Base-by-base conservation (phyloP, 1,140 invertebrate species). In the Drosophila varians region DNA sequence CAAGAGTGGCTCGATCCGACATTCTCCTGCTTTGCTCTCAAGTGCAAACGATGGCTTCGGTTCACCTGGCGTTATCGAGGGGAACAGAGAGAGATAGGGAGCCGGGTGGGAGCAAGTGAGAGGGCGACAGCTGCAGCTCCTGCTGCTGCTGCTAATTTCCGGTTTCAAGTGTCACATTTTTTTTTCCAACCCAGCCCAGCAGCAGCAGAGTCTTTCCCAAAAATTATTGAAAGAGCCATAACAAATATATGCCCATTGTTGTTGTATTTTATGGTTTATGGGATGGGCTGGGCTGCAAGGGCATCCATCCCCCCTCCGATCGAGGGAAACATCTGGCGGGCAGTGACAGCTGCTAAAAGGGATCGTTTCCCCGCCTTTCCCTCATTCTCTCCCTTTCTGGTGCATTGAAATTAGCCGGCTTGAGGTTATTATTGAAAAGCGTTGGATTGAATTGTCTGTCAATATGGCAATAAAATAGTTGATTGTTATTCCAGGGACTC, bases 161-260 rank as follows among this genome's bases (percentile, higher is more conserved):
- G 80, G 80, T 86, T 86, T 86, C 80, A 80, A 86, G 73, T 86
- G 80, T 86, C 80, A 86, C 61, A 71, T 72, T 61, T 82, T 76
- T 74, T 14, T n/a, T n/a, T n/a, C n/a, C n/a, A n/a, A n/a, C n/a
- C 40, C 21, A 38, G 16, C 56, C 28, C 58, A 25, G n/a, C n/a
- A n/a, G n/a, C n/a, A n/a, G n/a, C n/a, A n/a, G 23, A 9, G 4
- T 49, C 26, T 28, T 42, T 68, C 38, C 58, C 61, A 40, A 86
- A 79, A 78, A 79, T 84, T 73, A 80, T 79, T 74, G 77, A 86
- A 86, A 76, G 82, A 84, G 76, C 76, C 80, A 80, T 86, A 86
- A 84, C 77, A 76, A 64, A 84, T 66, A 76, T 65, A 51, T 61
- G 46, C 58, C 52, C 56, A 58, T 64, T 69, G 52, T 69, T 69